Percentiles rank a stretch among this genome's conserved stretches.
Conservation (phyloP, 2,113 vertebrate species). For the Boleophthalmus pectinirostris region DNA sequence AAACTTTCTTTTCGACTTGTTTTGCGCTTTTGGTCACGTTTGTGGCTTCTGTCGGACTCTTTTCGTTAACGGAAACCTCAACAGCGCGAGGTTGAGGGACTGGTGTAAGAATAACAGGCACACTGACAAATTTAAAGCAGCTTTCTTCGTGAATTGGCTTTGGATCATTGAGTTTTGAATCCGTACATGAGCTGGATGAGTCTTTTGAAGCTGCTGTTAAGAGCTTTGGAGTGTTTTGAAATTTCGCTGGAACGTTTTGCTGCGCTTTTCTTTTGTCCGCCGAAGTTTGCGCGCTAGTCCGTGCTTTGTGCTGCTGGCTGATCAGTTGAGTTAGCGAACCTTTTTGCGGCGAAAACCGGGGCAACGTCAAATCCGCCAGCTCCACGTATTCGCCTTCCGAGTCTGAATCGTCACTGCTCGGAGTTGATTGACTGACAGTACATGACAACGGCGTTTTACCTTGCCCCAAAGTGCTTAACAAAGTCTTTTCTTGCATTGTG, state of each 20-base stretch:
- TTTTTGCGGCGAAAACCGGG: constrained; percentile 78
- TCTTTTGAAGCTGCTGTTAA: constrained; percentile 5
- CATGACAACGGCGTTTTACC: constrained; percentile 24
- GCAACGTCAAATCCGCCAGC: constrained; percentile 71
- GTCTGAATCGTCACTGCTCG: constrained; percentile 60
- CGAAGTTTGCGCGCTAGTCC: constrained; percentile 11
- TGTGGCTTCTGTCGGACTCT: constrained; percentile 21
- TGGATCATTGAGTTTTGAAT: constrained; percentile 48
- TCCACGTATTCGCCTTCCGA: constrained; percentile 86
- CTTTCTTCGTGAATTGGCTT: constrained; percentile 55
- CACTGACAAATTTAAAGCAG: constrained; percentile 4
- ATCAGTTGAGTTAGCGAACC: constrained; percentile 76
- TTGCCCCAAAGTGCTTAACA: not conserved
- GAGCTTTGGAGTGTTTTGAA: not conserved
- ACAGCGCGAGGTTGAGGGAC: not conserved
- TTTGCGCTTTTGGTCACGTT: not conserved
- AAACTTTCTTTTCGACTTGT: not conserved
- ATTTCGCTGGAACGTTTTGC: not conserved
- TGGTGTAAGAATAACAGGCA: constrained; percentile 21
- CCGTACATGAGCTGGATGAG: constrained; percentile 30
- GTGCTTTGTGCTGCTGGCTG: constrained; percentile 63
- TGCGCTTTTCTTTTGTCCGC: not conserved
- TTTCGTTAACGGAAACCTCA: not conserved
- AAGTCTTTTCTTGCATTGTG: constrained; percentile 9
- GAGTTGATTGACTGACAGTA: constrained; percentile 38